Percentiles rank a stretch among this genome's conserved stretches.
Conservation (phyloP, 2,888 invertebrate genomes). For the Acanthosoma haemorrhoidale region DNA sequence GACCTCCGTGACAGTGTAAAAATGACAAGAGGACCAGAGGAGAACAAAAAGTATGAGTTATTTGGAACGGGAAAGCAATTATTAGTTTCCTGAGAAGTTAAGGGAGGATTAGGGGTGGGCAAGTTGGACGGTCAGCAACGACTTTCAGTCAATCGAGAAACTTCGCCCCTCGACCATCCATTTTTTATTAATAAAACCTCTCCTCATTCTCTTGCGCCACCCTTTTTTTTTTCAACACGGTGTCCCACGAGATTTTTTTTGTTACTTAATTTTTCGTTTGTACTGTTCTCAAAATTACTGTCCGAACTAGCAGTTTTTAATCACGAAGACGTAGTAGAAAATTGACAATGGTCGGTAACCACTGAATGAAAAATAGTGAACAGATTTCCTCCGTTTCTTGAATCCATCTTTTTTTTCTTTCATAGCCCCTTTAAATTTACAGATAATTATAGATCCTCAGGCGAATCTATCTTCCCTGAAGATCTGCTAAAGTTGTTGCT, state of each 20-base stretch:
- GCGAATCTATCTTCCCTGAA: too few species aligned
- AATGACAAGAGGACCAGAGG: conserved; percentile 13
- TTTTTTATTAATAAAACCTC: conserved; percentile 22
- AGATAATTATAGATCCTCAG: too few species aligned
- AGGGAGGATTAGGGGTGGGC: neutral
- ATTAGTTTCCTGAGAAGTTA: conserved; percentile 5
- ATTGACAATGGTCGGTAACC: too few species aligned
- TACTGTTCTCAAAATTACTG: too few species aligned
- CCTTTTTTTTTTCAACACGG: neutral
- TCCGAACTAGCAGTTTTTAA: too few species aligned
- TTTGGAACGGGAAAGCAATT: conserved; percentile 23
- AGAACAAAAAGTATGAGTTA: conserved; percentile 27
- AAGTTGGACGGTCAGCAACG: neutral
- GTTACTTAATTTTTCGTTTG: too few species aligned
- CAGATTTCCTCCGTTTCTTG: too few species aligned
- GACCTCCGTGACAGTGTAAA: neutral
- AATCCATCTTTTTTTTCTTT: too few species aligned
- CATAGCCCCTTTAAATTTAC: too few species aligned
- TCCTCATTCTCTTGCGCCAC: neutral
- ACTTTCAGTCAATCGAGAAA: conserved; percentile 5
- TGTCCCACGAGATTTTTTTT: neutral
- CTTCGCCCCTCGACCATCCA: neutral
- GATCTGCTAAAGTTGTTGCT: too few species aligned
- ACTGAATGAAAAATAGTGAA: too few species aligned
- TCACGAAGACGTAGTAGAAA: too few species aligned